Evolutionary conservation across 1,140 invertebrate species (phyloP).

Genomic region (Melanaphis sacchari): DNA sequence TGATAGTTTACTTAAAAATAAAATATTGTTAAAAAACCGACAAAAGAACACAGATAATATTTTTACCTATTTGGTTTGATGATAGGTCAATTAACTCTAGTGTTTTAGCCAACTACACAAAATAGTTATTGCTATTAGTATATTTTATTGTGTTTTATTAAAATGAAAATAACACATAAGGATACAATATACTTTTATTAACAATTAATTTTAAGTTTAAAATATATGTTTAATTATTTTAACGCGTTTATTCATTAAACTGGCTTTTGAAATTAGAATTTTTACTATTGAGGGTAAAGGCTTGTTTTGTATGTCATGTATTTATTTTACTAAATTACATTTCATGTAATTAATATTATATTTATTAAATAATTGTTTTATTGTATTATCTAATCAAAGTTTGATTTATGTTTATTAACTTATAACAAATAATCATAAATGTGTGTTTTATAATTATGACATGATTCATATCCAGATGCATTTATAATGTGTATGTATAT

Average conservation of each 20-base stretch:
- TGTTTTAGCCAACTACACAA: neutral
- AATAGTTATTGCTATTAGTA: neutral
- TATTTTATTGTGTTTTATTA: neutral
- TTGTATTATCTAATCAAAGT: slow-evolving; percentile 3
- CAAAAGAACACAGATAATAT: neutral
- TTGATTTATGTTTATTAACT: slow-evolving; percentile 11
- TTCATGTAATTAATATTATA: neutral
- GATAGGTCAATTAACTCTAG: neutral
- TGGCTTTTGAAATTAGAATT: neutral
- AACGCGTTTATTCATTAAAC: neutral
- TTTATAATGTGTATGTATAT: no score
- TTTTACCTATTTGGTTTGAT: neutral
- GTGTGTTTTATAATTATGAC: no score
- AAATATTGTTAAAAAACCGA: neutral
- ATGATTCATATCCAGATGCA: no score
- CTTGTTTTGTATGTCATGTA: slow-evolving; percentile 37
- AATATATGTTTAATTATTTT: neutral
- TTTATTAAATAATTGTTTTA: neutral
- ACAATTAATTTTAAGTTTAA: neutral
- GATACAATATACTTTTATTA: neutral
- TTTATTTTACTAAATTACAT: neutral
- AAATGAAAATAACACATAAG: neutral
- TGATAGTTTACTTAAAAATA: neutral
- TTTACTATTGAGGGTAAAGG: neutral
- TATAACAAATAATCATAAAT: no score